phyloP scores from a whole-genome alignment of 1,140 invertebrate species.

The Dendrolimus kikuchii region DNA sequence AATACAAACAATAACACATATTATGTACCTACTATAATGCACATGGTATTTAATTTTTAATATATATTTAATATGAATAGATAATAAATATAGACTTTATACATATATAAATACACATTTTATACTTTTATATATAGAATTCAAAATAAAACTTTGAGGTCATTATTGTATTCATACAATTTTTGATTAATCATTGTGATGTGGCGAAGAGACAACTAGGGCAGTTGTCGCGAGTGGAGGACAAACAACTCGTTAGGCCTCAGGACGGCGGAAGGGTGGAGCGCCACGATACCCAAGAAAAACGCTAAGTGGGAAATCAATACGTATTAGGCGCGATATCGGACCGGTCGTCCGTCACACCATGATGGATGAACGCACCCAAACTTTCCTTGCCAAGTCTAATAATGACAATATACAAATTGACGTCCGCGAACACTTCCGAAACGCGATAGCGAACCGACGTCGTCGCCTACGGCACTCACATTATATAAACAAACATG shows the following conservation, averaged over 20 bases:
- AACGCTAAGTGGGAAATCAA: constrained; percentile 71
- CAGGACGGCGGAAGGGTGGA: constrained; percentile 62
- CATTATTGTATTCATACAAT: too few relatives aligned
- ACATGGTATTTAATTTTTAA: too few relatives aligned
- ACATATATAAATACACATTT: too few relatives aligned
- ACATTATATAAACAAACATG: constrained; percentile 68
- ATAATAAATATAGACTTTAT: too few relatives aligned
- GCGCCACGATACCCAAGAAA: constrained; percentile 61
- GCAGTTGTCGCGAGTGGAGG: constrained; percentile 46
- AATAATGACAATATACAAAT: constrained; percentile 72
- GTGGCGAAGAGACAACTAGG: constrained; percentile 22
- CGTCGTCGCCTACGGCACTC: constrained; percentile 44
- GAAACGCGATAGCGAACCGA: constrained; percentile 55
- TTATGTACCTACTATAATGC: too few relatives aligned
- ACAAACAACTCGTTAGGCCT: constrained; percentile 69
- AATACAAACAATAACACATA: too few relatives aligned
- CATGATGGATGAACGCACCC: constrained; percentile 66
- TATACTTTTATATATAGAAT: not conserved
- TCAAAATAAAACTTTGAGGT: not conserved
- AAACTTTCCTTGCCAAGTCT: constrained; percentile 60
- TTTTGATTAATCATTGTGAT: constrained; percentile 7
- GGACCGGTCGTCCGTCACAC: constrained; percentile 55
- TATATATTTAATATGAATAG: too few relatives aligned
- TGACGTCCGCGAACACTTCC: constrained; percentile 63
- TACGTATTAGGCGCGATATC: constrained; percentile 70